These are phyloP conservation scores for Caiman crocodilus DNA, from an alignment of 2,797 vertebrate genomes.

Conservation along the genomic window DNA sequence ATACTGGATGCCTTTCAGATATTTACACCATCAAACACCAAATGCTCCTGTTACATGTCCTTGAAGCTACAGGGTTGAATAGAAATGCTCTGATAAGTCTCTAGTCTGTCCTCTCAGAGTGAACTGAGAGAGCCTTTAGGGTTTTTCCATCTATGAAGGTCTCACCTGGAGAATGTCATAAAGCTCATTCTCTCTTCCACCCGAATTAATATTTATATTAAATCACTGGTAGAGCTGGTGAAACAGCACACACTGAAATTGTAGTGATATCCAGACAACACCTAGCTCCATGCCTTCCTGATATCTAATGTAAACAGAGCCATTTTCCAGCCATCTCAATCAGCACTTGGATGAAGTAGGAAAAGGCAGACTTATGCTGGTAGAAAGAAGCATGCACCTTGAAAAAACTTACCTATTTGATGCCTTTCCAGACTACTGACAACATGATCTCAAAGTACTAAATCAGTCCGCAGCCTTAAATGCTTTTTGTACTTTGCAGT, in stretches of 20 bases:
- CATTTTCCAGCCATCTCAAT: neutral
- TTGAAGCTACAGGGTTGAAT: neutral
- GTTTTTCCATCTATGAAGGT: neutral
- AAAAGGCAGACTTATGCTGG: neutral
- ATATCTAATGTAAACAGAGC: neutral
- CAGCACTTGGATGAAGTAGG: neutral
- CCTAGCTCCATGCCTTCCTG: neutral
- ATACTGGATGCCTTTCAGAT: neutral
- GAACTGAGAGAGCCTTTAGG: neutral
- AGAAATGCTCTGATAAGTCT: neutral
- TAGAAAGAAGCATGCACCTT: neutral
- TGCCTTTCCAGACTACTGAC: neutral
- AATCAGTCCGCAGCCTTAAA: neutral
- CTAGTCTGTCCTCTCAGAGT: neutral
- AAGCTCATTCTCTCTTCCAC: neutral
- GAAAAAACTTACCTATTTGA: neutral
- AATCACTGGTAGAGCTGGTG: neutral
- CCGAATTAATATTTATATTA: neutral
- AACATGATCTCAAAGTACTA: neutral
- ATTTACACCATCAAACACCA: neutral
- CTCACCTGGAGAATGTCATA: neutral
- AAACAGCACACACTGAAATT: neutral
- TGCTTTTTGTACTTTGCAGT: neutral
- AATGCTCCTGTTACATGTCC: neutral
- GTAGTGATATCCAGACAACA: neutral